phyloP scores from a whole-genome alignment of 2,888 invertebrate species.

The Homarus gammarus region DNA sequence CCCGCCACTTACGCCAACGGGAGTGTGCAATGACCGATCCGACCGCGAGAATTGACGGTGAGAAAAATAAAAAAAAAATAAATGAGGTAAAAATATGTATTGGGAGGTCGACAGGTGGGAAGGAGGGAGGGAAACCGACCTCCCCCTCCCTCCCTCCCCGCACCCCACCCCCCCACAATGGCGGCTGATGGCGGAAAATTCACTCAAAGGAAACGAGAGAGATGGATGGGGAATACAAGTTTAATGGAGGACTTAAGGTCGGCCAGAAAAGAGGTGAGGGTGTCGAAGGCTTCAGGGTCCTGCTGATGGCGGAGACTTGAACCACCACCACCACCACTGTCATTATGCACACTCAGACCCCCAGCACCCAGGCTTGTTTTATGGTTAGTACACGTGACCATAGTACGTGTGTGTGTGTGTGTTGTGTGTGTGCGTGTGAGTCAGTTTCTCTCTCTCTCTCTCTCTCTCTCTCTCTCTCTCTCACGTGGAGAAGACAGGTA shows the following conservation, averaged over 20 bases:
- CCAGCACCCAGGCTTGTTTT: too few relatives aligned
- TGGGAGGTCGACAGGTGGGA: too few relatives aligned
- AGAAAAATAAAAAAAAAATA: neutral
- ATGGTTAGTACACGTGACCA: too few relatives aligned
- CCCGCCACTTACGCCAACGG: neutral
- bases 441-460: too few relatives aligned
- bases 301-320: neutral
- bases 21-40: neutral
- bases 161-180: neutral
- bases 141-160: neutral
- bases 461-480: too few relatives aligned
- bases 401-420: too few relatives aligned
- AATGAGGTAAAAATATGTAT: neutral
- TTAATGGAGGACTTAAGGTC: constrained; percentile 52
- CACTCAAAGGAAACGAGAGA: constrained; percentile 42
- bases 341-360: neutral
- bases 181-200: constrained; percentile 30
- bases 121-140: too few relatives aligned
- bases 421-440: constrained; percentile 23
- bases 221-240: constrained; percentile 59
- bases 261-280: constrained; percentile 8
- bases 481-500: too few relatives aligned
- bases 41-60: neutral
- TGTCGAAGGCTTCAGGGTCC: neutral
- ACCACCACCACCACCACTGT: constrained; percentile 12